These are phyloP conservation scores for Synergus japonicus DNA, from an alignment of 2,888 invertebrate genomes.

Conservation along the genomic window DNA sequence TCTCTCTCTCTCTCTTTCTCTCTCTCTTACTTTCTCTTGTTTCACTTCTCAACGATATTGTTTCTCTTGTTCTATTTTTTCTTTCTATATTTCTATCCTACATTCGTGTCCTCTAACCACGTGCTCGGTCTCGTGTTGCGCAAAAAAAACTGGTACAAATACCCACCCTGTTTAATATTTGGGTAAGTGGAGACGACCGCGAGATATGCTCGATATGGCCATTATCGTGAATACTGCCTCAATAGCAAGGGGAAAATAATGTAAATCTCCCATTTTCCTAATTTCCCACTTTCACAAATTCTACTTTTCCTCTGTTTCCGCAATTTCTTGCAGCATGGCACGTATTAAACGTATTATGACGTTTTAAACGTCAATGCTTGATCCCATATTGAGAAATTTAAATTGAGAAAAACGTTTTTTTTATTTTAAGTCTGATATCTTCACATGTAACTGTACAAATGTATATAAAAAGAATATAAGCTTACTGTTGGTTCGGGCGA, in stretches of 20 bases:
- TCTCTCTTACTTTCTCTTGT: conserved; percentile 27
- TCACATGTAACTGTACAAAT: not conserved
- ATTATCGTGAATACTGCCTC: not conserved
- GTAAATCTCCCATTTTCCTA: too few species aligned
- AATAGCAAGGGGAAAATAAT: not conserved
- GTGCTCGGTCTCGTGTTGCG: conserved; percentile 55
- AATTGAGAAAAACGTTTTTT: not conserved
- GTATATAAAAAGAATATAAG: not conserved
- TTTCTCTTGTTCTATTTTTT: conserved; percentile 40
- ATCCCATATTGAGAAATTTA: too few species aligned
- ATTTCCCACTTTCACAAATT: too few species aligned
- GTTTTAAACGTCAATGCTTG: too few species aligned
- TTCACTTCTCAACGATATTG: not conserved
- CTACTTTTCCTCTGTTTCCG: too few species aligned
- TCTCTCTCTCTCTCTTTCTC: conserved; percentile 29
- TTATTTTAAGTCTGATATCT: not conserved
- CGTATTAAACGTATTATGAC: too few species aligned
- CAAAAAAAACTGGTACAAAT: conserved; percentile 49
- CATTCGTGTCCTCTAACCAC: conserved; percentile 46
- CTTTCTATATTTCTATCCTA: not conserved
- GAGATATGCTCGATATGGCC: not conserved
- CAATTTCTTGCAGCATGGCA: too few species aligned
- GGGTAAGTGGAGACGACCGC: not conserved
- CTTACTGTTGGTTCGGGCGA: not conserved
- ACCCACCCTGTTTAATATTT: conserved; percentile 24